Percentiles rank a stretch among this genome's conserved stretches.
phyloP scores from a whole-genome alignment of 2,797 vertebrate genomes.

The Oceanodroma leucorhoa region DNA sequence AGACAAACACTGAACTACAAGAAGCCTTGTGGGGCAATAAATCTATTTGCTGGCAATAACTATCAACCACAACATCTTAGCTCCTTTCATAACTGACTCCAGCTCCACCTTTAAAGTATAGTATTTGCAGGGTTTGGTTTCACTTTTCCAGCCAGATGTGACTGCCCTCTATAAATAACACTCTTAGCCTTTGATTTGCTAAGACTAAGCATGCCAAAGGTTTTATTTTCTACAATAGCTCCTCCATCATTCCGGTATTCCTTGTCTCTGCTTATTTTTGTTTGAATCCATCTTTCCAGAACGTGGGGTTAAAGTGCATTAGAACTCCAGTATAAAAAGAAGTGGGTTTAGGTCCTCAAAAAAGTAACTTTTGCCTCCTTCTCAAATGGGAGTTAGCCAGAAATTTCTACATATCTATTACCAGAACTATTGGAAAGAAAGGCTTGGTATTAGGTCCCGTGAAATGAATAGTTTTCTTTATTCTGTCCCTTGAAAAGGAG shows the following conservation, averaged over 20 bases:
- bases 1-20: background rate
- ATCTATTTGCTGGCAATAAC: background rate
- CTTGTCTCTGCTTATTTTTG: constrained; percentile 24
- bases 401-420: background rate
- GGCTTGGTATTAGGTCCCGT: background rate
- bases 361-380: background rate
- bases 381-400: background rate
- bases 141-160: background rate
- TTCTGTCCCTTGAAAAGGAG: background rate
- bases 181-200: background rate
- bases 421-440: background rate
- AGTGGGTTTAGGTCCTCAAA: background rate
- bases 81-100: background rate
- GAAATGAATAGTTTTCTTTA: background rate
- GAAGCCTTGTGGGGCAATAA: background rate
- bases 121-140: background rate
- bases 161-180: background rate
- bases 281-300: constrained; percentile 30
- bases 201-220: background rate
- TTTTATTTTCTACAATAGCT: constrained; percentile 19
- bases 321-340: background rate
- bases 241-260: background rate
- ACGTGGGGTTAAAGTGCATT: background rate
- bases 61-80: background rate
- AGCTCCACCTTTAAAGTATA: background rate